A percentile compares a stretch with the other conserved stretches of the same genome.
phyloP scores from a whole-genome alignment of 2,113 vertebrate genomes.

The Romanogobio albipinnatus region DNA sequence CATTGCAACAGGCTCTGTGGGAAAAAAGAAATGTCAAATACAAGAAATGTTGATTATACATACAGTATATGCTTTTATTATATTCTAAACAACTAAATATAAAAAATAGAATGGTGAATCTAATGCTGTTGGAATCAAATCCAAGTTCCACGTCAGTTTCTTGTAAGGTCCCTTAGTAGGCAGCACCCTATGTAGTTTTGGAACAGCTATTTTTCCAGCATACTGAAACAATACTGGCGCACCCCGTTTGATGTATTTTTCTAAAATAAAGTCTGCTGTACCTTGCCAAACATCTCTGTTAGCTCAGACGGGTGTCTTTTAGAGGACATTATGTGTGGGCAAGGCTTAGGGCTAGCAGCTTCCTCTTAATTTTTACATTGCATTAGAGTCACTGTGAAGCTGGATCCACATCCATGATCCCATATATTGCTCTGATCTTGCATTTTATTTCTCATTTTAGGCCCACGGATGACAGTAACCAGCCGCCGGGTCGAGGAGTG shows the following conservation, averaged over 20 bases:
- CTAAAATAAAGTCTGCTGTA: not conserved
- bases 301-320: not conserved
- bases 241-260: constrained; percentile 11
- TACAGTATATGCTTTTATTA: not conserved
- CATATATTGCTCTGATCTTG: not conserved
- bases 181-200: not conserved
- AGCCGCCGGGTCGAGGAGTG: constrained; percentile 93
- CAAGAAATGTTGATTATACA: not conserved
- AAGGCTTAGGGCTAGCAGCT: not conserved
- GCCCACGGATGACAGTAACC: constrained; percentile 97
- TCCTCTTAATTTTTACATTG: not conserved
- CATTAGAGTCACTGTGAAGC: not conserved
- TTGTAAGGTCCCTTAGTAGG: not conserved
- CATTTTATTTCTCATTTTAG: constrained; percentile 66
- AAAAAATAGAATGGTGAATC: not conserved
- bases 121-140: not conserved
- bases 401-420: not conserved
- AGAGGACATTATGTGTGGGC: not conserved
- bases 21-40: too few relatives aligned
- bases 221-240: not conserved
- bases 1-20: too few relatives aligned
- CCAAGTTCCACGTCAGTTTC: not conserved
- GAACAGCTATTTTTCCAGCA: constrained; percentile 2
- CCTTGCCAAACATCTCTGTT: constrained; percentile 5
- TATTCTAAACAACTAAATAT: not conserved